A percentile compares a stretch with the other conserved stretches of the same genome.
phyloP scores from a whole-genome alignment of 2,797 vertebrate species.

The Oryzias dopingdopingensis region DNA sequence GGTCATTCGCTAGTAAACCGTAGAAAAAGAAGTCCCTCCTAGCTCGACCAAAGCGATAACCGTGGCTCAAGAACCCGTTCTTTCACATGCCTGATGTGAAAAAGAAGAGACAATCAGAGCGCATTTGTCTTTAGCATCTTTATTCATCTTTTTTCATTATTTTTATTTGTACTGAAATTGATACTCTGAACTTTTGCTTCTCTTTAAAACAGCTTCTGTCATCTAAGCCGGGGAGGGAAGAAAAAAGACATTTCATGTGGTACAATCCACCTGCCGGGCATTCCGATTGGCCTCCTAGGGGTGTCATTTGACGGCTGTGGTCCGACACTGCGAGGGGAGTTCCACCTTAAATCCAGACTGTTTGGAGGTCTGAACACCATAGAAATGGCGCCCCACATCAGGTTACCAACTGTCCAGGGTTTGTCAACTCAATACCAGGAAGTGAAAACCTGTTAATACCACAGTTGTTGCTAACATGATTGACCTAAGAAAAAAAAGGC shows the following conservation, averaged over 20 bases:
- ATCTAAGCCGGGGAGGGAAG: slow-evolving; percentile 39
- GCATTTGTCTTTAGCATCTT: slow-evolving; percentile 73
- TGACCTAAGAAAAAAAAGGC: no score
- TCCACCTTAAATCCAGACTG: slow-evolving; percentile 31
- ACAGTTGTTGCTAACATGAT: slow-evolving; percentile 4
- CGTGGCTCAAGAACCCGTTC: no score
- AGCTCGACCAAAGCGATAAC: no score
- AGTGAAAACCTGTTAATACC: slow-evolving; percentile 17
- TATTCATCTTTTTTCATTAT: slow-evolving; percentile 80
- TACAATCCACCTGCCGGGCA: slow-evolving; percentile 74
- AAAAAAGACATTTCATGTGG: slow-evolving; percentile 68
- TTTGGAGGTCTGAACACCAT: slow-evolving; percentile 9
- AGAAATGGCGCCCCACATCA: slow-evolving; percentile 14
- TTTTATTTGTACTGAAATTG: slow-evolving; percentile 78
- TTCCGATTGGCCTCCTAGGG: slow-evolving; percentile 64
- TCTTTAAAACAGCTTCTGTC: slow-evolving; percentile 57
- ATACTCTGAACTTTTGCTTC: slow-evolving; percentile 65
- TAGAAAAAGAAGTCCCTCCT: no score
- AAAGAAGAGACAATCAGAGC: background rate
- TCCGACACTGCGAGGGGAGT: slow-evolving; percentile 51
- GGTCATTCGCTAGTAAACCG: no score
- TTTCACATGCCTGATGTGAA: no score
- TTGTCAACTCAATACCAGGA: slow-evolving; percentile 16
- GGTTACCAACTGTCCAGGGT: background rate
- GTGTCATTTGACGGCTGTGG: slow-evolving; percentile 52